phyloP scores from a whole-genome alignment of 2,113 vertebrate species.

The Macaca mulatta region DNA sequence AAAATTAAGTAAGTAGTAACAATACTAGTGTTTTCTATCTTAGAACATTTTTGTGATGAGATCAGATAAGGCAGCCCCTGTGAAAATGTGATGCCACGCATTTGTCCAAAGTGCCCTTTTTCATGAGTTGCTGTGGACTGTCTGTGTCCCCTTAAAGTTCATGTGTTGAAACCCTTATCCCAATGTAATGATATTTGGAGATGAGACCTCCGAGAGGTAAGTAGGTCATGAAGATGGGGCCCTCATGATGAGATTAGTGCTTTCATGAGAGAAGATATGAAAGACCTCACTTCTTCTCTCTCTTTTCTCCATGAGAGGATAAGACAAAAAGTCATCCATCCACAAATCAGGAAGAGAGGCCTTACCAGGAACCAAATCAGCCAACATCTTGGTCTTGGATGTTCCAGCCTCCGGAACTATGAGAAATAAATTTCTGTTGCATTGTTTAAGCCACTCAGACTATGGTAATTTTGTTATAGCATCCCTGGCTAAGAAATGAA shows the following conservation, averaged over 20 bases:
- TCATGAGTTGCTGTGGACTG: background rate
- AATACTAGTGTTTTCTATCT: background rate
- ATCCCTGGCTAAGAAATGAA: background rate
- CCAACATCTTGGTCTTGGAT: background rate
- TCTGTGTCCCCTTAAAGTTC: no score
- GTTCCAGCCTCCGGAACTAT: background rate
- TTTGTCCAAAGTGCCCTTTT: background rate
- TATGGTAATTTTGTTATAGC: background rate
- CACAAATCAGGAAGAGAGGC: accelerated
- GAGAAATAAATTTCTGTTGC: background rate
- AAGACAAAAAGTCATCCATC: background rate
- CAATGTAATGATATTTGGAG: background rate
- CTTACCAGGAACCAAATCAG: no score
- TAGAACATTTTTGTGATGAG: background rate
- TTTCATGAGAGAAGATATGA: background rate
- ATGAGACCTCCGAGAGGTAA: background rate
- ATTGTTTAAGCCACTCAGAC: background rate
- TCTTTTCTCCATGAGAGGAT: accelerated
- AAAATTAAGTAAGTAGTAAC: background rate
- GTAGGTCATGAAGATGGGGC: background rate
- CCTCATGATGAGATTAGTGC: background rate
- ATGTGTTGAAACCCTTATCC: background rate
- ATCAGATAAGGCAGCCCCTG: background rate
- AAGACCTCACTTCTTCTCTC: background rate
- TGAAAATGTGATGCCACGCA: background rate